Evolutionary conservation across 2,888 invertebrate genomes (phyloP), one percentile per base, ranked within the genome.

Genomic region (Cheiracanthium punctorium): DNA sequence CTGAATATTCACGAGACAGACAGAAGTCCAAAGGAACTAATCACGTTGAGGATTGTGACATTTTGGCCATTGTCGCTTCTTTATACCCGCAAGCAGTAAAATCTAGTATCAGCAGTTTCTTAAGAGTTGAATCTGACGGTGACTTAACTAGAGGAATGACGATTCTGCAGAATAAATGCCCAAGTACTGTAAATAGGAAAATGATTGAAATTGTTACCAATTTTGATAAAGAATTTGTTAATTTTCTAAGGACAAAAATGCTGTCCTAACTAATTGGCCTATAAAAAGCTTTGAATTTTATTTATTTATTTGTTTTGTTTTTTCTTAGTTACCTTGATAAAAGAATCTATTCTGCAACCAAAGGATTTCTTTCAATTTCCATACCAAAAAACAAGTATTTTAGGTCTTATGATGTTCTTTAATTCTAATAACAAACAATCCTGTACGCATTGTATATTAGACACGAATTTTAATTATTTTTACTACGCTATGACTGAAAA

Each of bases 1-100:
- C 37, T 7, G 37, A 37, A 37, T 37, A 37, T 37, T n/a, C 20
- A 1, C 20, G n/a, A 14, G 52, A 52, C 52, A 12, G 41, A 2
- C 30, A 32, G 1, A 20, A 24, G 12, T 20, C 33, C 33, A 30
- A 64, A 1, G 41, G 43, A 10, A 41, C 14, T n/a, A 29, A 28
- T 12, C 37, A 37, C 37, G 10, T 37, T 43, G 69, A 67, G 20
- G 76, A 85, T 17, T 80, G 80, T 12, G 88, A 88, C 65, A 14
- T 88, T 10, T 30, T 84, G n/a, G 87, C 80, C 0, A 77, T 88
- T 8, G 77, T 80, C 1, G 67, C 82, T 0, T 28, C 17, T 0
- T 20, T 88, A 1, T 82, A 72, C 14, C 87, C 88, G 2, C 41
- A 80, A 1, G 48, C 69, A 5, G 32, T 87, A 1, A 32, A 30